phyloP scores from a whole-genome alignment of 2,797 vertebrate genomes.

The Coregonus suidteri region DNA sequence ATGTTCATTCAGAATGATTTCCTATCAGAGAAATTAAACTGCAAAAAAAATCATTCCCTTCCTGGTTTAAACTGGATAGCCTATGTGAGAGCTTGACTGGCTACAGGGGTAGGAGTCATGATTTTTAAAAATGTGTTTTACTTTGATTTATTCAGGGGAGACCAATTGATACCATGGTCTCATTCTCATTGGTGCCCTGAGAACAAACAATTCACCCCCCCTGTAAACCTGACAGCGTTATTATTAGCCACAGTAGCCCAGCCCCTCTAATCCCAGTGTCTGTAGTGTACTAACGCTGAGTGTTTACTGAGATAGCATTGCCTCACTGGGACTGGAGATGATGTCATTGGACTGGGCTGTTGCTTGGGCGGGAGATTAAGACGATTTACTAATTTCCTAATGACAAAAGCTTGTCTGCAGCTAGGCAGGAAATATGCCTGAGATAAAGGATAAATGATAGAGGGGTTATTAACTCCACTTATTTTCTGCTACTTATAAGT shows the following conservation, averaged over 20 bases:
- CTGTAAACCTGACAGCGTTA: conserved; percentile 27
- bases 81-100: too few relatives aligned
- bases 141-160: too few relatives aligned
- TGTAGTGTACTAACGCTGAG: conserved; percentile 33
- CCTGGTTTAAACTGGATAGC: too few relatives aligned
- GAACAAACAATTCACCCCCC: conserved; percentile 5
- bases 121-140: too few relatives aligned
- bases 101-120: too few relatives aligned
- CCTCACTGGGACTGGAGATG: conserved; percentile 31
- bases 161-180: too few relatives aligned
- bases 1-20: too few relatives aligned
- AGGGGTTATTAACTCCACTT: conserved; percentile 5
- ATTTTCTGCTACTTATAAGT: neutral
- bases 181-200: too few relatives aligned
- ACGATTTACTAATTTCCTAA: conserved; percentile 53
- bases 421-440: conserved; percentile 23
- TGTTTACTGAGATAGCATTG: conserved; percentile 15
- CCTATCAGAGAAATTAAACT: too few relatives aligned
- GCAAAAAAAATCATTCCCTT: too few relatives aligned
- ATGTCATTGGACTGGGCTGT: conserved; percentile 48
- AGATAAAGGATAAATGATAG: neutral
- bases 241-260: conserved; percentile 21
- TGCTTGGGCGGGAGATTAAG: conserved; percentile 44
- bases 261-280: conserved; percentile 47
- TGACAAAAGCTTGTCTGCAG: conserved; percentile 35